Conservation (phyloP, 2,888 invertebrate species). For the Hoplodrina ambigua region DNA sequence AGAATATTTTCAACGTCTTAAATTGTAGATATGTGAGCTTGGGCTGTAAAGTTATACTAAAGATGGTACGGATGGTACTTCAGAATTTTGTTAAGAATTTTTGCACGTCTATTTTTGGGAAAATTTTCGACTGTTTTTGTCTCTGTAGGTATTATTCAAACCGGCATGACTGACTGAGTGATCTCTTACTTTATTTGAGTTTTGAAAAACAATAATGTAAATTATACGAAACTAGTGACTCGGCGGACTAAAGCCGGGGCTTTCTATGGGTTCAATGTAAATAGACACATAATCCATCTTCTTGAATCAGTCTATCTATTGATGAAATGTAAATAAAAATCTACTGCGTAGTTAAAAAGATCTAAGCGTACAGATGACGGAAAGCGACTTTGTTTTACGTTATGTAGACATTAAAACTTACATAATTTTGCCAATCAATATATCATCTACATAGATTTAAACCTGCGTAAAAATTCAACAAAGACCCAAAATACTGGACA, state of each 20-base stretch:
- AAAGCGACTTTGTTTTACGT: no score
- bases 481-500: not conserved
- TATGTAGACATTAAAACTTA: not conserved
- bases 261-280: no score
- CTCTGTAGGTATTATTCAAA: slow-evolving; percentile 3
- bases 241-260: no score
- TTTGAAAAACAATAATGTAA: not conserved
- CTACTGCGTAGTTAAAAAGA: no score
- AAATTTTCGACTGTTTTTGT: slow-evolving; percentile 2
- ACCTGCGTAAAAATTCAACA: not conserved
- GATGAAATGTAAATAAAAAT: no score
- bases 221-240: not conserved
- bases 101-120: slow-evolving; percentile 5
- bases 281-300: no score
- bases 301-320: no score
- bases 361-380: no score
- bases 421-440: not conserved
- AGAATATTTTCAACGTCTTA: slow-evolving; percentile 33
- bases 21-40: slow-evolving; percentile 19
- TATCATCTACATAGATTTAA: not conserved
- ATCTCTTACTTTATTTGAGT: slow-evolving; percentile 4
- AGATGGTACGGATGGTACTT: slow-evolving; percentile 13
- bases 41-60: slow-evolving; percentile 25
- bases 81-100: slow-evolving; percentile 33
- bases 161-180: not conserved